Conservation (phyloP, 2,797 vertebrate genomes). For the Mycteria americana region DNA sequence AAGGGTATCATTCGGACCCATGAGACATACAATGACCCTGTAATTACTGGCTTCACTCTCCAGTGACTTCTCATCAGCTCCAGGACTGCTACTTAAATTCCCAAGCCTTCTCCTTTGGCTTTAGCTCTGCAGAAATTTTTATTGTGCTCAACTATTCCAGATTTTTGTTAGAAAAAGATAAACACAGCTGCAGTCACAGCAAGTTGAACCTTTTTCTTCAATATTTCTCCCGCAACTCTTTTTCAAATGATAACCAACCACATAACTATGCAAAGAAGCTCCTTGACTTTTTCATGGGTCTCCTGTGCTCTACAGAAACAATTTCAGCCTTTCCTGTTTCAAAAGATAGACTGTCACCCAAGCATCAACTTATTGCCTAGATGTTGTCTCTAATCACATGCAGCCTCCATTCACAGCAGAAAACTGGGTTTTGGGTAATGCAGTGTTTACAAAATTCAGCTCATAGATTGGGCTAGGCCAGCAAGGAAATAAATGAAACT, state of each 20-base stretch:
- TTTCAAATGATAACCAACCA: background rate
- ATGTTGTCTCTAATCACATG: background rate
- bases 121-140: background rate
- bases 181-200: background rate
- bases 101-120: background rate
- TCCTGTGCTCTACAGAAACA: background rate
- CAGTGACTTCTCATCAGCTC: constrained; percentile 46
- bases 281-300: background rate
- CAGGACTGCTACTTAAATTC: background rate
- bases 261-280: background rate
- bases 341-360: background rate
- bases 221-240: background rate
- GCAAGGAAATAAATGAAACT: background rate
- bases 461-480: accelerated
- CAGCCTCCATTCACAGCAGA: background rate
- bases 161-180: background rate
- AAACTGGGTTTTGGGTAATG: background rate
- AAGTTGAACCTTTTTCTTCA: background rate
- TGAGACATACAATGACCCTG: constrained; percentile 37
- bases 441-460: background rate
- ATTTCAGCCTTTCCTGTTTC: background rate
- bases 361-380: background rate
- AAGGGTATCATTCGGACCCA: background rate
- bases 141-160: background rate
- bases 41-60: constrained; percentile 57